Evolutionary conservation across 2,797 vertebrate species (phyloP).

Genomic region (Sebastolobus altivelis): DNA sequence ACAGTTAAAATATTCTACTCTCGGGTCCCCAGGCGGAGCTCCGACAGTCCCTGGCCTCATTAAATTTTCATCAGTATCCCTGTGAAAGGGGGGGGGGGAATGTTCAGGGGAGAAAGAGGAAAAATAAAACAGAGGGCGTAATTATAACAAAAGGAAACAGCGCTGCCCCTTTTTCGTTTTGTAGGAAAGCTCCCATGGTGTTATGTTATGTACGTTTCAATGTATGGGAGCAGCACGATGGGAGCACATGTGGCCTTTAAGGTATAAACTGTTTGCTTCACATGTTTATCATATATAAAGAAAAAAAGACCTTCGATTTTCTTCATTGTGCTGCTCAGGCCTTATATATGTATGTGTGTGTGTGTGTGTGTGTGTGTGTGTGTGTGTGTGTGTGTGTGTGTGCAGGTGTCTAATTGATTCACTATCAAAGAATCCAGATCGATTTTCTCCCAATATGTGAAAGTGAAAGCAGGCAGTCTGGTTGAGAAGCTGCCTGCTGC

Average conservation of each 20-base stretch:
- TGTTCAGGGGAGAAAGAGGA: constrained; percentile 83
- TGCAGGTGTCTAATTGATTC: constrained; percentile 70
- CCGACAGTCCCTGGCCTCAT: constrained; percentile 97
- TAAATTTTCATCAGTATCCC: constrained; percentile 99
- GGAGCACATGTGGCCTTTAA: constrained; percentile 51
- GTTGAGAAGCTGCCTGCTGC: constrained; percentile 65
- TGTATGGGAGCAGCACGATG: constrained; percentile 14
- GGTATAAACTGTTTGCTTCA: constrained; percentile 55
- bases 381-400: constrained; percentile 15
- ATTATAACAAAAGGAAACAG: constrained; percentile 90
- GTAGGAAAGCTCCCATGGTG: constrained; percentile 66
- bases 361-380: constrained; percentile 40
- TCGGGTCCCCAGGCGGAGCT: constrained; percentile 94
- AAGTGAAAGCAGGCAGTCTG: constrained; percentile 85
- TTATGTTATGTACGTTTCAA: constrained; percentile 30
- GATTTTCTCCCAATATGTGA: constrained; percentile 87
- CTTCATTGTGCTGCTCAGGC: constrained; percentile 54
- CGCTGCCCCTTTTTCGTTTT: constrained; percentile 80
- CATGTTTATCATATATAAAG: constrained; percentile 32
- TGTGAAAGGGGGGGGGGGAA: constrained; percentile 87
- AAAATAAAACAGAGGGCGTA: constrained; percentile 88
- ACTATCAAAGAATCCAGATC: constrained; percentile 77
- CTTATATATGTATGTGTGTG: constrained; percentile 31
- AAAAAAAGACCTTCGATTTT: constrained; percentile 43
- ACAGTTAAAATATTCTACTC: constrained; percentile 99